Evolutionary conservation across 2,113 vertebrate genomes (phyloP), one percentile per base, ranked within the genome.

Genomic region (Elephantulus edwardii): DNA sequence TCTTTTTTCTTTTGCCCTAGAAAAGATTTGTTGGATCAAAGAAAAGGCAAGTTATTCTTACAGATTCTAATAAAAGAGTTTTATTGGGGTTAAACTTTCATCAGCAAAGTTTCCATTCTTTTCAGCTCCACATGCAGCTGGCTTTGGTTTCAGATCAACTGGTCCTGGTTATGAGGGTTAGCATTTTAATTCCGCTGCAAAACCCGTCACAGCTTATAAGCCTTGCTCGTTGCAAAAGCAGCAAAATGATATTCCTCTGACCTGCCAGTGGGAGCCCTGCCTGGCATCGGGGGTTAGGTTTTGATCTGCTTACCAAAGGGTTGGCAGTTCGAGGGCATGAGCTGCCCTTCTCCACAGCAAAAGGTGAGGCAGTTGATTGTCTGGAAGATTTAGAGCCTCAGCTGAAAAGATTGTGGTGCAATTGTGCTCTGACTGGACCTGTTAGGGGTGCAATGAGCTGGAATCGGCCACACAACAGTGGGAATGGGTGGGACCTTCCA

Each of bases 141-240:
- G n/a, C 76, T 76, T 88, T 81, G 33, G 17, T 64, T 83, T 92
- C n/a, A 91, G 3, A 52, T 74, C 26, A 75, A 83, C 48, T 81
- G 14, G 9, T 38, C 68, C 12, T 13, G 16, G 33, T 66, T 38
- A 64, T 40, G 22, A 74, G 75, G 16, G 11, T 88, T 38, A 28
- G 40, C 35, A 72, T 52, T 70, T 58, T 71, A 84, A 40, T 62
- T 84, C 40, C 48, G 93, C 6, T 48, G 0, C 60, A 74, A 77
- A 70, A 71, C 60, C 30, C 58, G 9, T 60, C 28, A 60, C 26
- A 60, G 58, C 24, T 30, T 1, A 60, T 42, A 60, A 83, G 20
- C 19, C 60, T 56, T n/a, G 6, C 58, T 78, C 54, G 84, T 91
- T 64, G 62, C 19, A 75, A 60, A 48, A 66, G 24, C 9, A 68